Base-by-base conservation (phyloP, 2,113 vertebrate species). In the Xiphias gladius region DNA sequence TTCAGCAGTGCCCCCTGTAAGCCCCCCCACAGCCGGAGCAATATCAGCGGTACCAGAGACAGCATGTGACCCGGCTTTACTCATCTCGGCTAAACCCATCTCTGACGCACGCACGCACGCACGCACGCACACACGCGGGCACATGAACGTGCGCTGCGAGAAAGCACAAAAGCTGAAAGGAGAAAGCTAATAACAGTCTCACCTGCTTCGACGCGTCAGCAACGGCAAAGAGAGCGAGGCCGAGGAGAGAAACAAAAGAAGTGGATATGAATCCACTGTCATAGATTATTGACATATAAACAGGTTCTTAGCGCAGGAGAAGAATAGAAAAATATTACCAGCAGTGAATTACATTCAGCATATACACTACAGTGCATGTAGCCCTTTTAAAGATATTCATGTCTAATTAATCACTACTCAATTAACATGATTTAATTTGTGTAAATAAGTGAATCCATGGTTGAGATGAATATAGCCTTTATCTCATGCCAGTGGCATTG, bases 1-100 rank as follows among this genome's bases (percentile, higher is more conserved):
- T 90, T 90, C 80, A 84, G 77, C 79, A 54, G 54, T 75, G 75
- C 76, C 73, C 74, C 67, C 76, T 62, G 59, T 78, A 86, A 67
- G 48, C 83, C 77, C 76, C 76, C 69, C 69, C 88, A 87, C 71
- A 79, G 86, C 82, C 48, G 22, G 82, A 91, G 89, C 86, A 94
- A 93, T 94, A 94, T 93, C 91, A 94, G 91, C 84, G 80, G 83
- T 78, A 82, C 80, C 92, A 93, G 86, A 94, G 81, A 90, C 82
- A 68, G 59, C 84, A 87, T 88, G 86, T 88, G 91, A 93, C 91
- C 90, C 57, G 78, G 86, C 91, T 93, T 90, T 89, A 91, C 89
- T 92, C 93, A 86, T 94, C 90, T 90, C 84, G 57, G 88, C 89
- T 91, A 90, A 94, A 89, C 83, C 83, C 80, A 80, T 78, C 81